Evolutionary conservation across 2,113 vertebrate species (phyloP).

Genomic region (Sylvietta virens): DNA sequence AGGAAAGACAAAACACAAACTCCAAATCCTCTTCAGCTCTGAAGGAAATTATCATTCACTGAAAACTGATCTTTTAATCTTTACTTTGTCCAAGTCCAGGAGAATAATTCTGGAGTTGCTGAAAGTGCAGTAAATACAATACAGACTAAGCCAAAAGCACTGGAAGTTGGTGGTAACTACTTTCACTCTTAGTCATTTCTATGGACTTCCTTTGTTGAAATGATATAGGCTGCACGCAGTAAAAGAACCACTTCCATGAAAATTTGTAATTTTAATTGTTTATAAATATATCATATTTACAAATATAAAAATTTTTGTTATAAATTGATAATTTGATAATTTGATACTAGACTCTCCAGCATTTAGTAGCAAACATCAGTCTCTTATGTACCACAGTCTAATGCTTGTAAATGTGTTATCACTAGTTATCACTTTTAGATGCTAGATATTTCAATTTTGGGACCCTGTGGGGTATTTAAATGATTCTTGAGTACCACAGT

Average conservation of each 20-base stretch:
- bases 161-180: background rate
- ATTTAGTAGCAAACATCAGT: background rate
- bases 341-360: background rate
- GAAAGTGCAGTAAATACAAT: background rate
- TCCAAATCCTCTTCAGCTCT: background rate
- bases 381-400: background rate
- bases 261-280: background rate
- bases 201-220: background rate
- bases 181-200: background rate
- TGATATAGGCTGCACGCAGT: background rate
- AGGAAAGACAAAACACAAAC: too few species aligned
- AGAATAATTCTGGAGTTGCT: background rate
- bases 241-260: background rate
- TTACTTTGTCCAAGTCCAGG: background rate
- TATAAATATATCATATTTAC: background rate
- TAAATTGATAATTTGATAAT: too few species aligned
- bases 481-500: background rate
- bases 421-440: background rate
- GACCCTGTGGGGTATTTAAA: background rate
- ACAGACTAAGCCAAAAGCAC: background rate
- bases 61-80: background rate
- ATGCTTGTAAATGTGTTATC: background rate
- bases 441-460: background rate
- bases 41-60: background rate
- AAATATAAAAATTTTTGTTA: background rate